Conservation (phyloP, 1,140 invertebrate species). For the Parapsyche elsis region DNA sequence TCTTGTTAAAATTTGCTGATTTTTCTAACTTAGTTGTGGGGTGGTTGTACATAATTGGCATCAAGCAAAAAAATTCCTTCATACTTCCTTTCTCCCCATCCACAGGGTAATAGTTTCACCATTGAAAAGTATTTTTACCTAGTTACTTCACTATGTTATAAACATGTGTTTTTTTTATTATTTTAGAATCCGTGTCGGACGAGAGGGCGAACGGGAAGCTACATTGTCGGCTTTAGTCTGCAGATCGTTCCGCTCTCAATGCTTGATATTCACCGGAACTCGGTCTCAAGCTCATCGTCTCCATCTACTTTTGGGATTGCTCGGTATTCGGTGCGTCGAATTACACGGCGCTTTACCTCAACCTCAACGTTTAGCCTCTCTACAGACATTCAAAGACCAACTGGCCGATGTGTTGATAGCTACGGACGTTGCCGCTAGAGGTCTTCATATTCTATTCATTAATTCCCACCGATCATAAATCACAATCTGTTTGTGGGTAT, state of each 20-base stretch:
- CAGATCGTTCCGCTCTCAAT: constrained; percentile 91
- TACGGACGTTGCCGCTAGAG: constrained; percentile 96
- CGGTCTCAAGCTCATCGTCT: constrained; percentile 94
- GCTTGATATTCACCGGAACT: constrained; percentile 96
- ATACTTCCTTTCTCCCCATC: too few species aligned
- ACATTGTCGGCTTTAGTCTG: constrained; percentile 91
- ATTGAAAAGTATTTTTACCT: too few species aligned
- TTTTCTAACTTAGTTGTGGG: too few species aligned
- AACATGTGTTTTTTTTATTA: background rate
- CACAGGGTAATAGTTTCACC: too few species aligned
- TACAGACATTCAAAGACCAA: constrained; percentile 91
- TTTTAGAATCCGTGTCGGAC: constrained; percentile 65
- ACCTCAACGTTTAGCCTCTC: constrained; percentile 87
- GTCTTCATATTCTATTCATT: constrained; percentile 32
- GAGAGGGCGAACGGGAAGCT: constrained; percentile 91
- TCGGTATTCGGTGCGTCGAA: constrained; percentile 87
- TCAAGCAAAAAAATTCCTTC: too few species aligned
- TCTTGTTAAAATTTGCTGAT: too few species aligned
- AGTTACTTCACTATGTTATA: too few species aligned
- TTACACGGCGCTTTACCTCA: constrained; percentile 96
- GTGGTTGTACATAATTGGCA: too few species aligned
- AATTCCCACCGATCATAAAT: background rate
- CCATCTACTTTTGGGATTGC: constrained; percentile 88
- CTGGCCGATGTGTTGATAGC: constrained; percentile 92
- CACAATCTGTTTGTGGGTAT: background rate